phyloP scores from a whole-genome alignment of 2,113 vertebrate genomes.

The Gobio gobio region DNA sequence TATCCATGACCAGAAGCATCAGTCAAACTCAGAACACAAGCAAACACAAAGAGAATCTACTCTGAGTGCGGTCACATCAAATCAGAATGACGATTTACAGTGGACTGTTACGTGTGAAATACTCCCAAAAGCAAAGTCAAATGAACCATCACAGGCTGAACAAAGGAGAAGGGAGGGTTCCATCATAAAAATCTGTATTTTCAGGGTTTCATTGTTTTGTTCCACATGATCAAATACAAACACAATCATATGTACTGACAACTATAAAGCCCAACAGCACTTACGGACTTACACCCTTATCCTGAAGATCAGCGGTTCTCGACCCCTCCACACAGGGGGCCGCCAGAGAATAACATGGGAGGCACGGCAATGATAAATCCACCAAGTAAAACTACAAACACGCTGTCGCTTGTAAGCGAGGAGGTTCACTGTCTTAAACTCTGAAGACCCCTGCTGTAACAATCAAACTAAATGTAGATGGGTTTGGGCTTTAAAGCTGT shows the following conservation, averaged over 20 bases:
- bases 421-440: not conserved
- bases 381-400: not conserved
- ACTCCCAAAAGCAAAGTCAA: conserved; percentile 27
- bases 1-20: conserved; percentile 32
- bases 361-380: not conserved
- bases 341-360: not conserved
- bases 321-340: not conserved
- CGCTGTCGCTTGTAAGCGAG: not conserved
- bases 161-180: not conserved
- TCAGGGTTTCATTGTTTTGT: not conserved
- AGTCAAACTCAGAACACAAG: not conserved
- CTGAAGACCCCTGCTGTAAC: not conserved
- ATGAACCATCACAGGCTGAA: conserved; percentile 15
- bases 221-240: conserved; percentile 4
- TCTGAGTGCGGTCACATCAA: conserved; percentile 45
- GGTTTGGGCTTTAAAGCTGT: not conserved
- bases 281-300: not conserved
- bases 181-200: not conserved
- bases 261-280: not conserved
- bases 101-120: conserved; percentile 47
- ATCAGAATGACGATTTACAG: conserved; percentile 40
- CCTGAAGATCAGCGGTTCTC: not conserved
- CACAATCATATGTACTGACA: not conserved
- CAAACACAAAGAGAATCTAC: conserved; percentile 22
- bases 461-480: not conserved